Percentiles rank a stretch among this genome's conserved stretches.
Evolutionary conservation across 2,797 vertebrate species (phyloP).

Genomic region (Chiroxiphia lanceolata): DNA sequence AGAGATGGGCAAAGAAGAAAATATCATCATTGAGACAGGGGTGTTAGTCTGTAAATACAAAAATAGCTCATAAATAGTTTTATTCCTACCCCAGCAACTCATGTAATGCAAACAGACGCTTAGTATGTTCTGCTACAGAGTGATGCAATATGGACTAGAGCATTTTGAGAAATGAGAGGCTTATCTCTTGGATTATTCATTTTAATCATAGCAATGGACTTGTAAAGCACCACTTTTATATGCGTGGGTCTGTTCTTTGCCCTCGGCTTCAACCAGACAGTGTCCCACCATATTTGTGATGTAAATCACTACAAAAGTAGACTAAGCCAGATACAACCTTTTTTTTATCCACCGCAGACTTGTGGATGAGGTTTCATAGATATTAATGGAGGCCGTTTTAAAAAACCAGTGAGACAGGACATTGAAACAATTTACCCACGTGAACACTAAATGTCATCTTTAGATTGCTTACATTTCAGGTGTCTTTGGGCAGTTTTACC

Average conservation of each 20-base stretch:
- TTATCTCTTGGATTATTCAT: conserved; percentile 39
- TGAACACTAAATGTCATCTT: background rate
- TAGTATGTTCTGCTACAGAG: background rate
- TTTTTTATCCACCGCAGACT: background rate
- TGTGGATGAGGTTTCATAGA: background rate
- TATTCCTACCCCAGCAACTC: background rate
- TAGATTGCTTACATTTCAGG: background rate
- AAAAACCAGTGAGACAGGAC: background rate
- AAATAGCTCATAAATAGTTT: background rate
- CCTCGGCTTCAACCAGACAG: background rate
- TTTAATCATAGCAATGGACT: conserved; percentile 20
- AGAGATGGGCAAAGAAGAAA: background rate
- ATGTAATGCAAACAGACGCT: background rate
- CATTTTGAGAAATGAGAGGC: conserved; percentile 15
- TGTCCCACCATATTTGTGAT: background rate
- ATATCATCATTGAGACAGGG: background rate
- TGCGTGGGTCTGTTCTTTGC: background rate
- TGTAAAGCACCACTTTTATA: background rate
- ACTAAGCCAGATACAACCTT: background rate
- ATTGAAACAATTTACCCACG: background rate
- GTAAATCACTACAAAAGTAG: background rate
- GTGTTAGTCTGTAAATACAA: background rate
- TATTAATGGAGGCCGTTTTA: background rate
- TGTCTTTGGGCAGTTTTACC: background rate
- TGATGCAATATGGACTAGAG: background rate